These are phyloP conservation scores for Abramis brama DNA, from an alignment of 2,113 vertebrate species.

Conservation along the genomic window DNA sequence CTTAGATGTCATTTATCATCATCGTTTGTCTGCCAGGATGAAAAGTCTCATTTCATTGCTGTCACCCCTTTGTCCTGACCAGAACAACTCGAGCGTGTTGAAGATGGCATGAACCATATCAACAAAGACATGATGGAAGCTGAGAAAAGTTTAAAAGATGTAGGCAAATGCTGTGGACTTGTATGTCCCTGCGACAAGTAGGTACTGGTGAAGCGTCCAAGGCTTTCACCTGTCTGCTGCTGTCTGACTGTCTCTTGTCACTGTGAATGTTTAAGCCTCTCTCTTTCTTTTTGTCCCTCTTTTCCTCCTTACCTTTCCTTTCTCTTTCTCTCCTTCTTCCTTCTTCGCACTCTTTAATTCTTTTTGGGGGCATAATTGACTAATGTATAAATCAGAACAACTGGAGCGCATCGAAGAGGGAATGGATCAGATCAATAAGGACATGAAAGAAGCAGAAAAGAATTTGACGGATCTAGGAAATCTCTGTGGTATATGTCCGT, in stretches of 20 bases:
- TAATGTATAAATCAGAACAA: conserved; percentile 95
- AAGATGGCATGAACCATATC: conserved; percentile 99
- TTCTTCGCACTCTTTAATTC: conserved; percentile 77
- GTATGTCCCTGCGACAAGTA: conserved; percentile 99
- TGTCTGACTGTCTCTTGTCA: conserved; percentile 83
- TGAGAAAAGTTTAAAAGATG: conserved; percentile 99
- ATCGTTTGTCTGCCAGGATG: conserved; percentile 74
- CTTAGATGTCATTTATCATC: conserved; percentile 79
- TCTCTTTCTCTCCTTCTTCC: conserved; percentile 80
- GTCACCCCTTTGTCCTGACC: conserved; percentile 99
- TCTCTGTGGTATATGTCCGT: conserved; percentile 83
- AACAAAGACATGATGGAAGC: conserved; percentile 99
- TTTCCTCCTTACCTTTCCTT: conserved; percentile 80
- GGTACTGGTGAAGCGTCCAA: conserved; percentile 85
- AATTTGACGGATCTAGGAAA: conserved; percentile 87
- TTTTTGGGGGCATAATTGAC: conserved; percentile 69
- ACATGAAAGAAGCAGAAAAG: conserved; percentile 95
- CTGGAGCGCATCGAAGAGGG: conserved; percentile 99
- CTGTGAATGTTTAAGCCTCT: conserved; percentile 96
- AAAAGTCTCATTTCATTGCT: conserved; percentile 91
- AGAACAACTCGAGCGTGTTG: conserved; percentile 99
- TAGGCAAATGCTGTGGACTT: conserved; percentile 99
- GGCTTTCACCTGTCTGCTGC: conserved; percentile 88
- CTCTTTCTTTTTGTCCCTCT: conserved; percentile 91
- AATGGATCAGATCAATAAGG: conserved; percentile 99